Evolutionary conservation across 2,113 vertebrate species (phyloP).

Genomic region (Tenebrosternarchus preto): DNA sequence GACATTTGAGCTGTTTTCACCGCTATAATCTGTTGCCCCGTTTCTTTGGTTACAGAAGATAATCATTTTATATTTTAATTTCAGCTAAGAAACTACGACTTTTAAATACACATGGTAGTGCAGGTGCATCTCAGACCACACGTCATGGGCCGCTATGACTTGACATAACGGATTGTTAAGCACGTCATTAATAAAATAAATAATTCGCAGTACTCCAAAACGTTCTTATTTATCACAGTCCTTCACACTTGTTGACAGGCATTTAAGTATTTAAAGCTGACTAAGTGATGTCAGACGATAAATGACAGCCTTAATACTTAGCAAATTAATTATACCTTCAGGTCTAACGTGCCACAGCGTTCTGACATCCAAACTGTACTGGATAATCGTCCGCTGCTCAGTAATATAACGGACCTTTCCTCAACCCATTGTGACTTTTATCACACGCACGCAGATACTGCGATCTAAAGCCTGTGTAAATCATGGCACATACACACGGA

Average conservation of each 20-base stretch:
- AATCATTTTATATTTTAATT: constrained; percentile 12
- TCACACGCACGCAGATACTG: constrained; percentile 9
- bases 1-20: constrained; percentile 48
- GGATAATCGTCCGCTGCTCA: not conserved
- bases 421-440: constrained; percentile 10
- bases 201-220: not conserved
- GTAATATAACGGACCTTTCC: not conserved
- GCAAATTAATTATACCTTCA: not conserved
- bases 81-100: not conserved
- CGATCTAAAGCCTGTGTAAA: constrained; percentile 22
- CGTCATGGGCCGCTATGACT: not conserved
- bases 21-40: constrained; percentile 3
- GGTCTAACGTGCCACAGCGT: not conserved
- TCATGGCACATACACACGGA: not conserved
- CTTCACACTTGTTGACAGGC: constrained; percentile 3
- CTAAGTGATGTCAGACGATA: not conserved
- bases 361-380: not conserved
- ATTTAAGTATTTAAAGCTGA: not conserved
- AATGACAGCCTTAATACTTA: not conserved
- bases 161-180: not conserved
- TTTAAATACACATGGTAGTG: constrained; percentile 9
- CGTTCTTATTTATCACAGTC: not conserved
- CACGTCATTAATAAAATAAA: no score
- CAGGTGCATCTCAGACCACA: not conserved
- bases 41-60: constrained; percentile 19